Conservation (phyloP, 1,140 invertebrate genomes). For the Orius insidiosus region DNA sequence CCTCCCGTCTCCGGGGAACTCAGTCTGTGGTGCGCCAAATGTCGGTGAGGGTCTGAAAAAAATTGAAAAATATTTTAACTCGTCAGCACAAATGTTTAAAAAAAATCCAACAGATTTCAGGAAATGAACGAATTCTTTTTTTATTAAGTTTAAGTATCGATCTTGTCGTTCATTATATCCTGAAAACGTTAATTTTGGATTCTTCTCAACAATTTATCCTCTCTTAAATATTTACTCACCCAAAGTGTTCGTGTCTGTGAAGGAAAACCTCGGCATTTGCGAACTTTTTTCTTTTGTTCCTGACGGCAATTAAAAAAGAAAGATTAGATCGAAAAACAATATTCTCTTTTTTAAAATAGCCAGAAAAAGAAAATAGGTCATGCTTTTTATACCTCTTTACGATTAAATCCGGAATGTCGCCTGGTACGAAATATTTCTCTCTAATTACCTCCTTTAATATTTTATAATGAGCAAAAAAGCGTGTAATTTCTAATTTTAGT, state of each 20-base stretch:
- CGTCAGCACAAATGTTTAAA: neutral
- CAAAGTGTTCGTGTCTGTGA: constrained; percentile 17
- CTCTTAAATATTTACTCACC: constrained; percentile 15
- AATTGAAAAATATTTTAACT: constrained; percentile 3
- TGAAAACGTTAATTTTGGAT: no score
- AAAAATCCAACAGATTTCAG: neutral
- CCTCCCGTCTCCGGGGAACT: constrained; percentile 20
- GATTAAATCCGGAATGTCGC: no score
- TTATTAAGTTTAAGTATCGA: neutral
- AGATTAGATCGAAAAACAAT: no score
- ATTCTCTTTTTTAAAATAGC: no score
- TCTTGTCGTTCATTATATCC: no score
- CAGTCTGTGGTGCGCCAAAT: constrained; percentile 20
- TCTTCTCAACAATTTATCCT: no score
- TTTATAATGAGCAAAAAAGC: no score
- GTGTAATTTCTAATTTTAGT: no score
- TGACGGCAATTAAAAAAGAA: neutral
- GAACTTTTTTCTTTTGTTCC: constrained; percentile 1
- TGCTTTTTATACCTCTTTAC: no score
- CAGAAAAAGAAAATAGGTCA: no score
- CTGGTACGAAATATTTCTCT: no score
- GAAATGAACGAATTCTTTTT: neutral
- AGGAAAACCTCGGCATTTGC: constrained; percentile 14
- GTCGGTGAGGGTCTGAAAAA: constrained; percentile 19
- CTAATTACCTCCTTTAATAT: no score